phyloP scores from a whole-genome alignment of 1,140 invertebrate genomes.

The Glomeris maerens region DNA sequence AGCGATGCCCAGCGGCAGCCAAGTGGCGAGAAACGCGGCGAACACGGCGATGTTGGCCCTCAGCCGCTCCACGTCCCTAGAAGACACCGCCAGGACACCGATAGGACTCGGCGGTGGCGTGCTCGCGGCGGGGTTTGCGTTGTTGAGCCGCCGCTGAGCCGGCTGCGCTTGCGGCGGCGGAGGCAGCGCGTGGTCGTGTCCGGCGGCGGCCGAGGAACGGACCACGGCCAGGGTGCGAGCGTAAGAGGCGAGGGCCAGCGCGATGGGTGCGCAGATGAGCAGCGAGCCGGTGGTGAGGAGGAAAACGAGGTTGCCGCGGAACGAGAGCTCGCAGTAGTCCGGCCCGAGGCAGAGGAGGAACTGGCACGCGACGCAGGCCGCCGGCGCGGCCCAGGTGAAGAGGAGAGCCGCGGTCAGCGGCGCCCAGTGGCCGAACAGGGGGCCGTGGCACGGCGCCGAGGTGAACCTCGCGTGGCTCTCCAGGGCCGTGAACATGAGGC shows the following conservation, averaged over 20 bases:
- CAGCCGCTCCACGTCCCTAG: conserved; percentile 41
- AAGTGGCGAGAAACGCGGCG: conserved; percentile 44
- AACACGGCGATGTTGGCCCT: conserved; percentile 49
- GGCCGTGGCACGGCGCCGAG: conserved; percentile 13
- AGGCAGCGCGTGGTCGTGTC: conserved; percentile 11
- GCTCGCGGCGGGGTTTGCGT: conserved; percentile 30
- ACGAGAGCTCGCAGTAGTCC: conserved; percentile 12
- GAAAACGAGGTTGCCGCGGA: conserved; percentile 9
- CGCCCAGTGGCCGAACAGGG: conserved; percentile 18
- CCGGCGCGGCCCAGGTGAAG: conserved; percentile 1
- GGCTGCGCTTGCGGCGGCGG: neutral
- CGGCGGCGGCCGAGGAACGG: conserved; percentile 25
- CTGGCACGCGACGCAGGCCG: conserved; percentile 5
- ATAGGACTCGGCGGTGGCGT: conserved; percentile 47
- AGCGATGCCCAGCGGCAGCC: conserved; percentile 49
- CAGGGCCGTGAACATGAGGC: conserved; percentile 43
- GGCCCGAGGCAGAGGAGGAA: conserved; percentile 7
- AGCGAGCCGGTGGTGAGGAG: conserved; percentile 31
- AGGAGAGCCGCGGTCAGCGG: neutral
- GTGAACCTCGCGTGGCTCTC: conserved; percentile 31
- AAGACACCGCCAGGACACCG: too few relatives aligned
- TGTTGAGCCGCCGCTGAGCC: conserved; percentile 24
- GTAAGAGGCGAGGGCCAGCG: conserved; percentile 38
- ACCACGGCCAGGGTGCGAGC: too few relatives aligned
- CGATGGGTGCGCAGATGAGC: conserved; percentile 39